These are phyloP conservation scores for Chelonoidis abingdonii DNA, from an alignment of 2,113 vertebrate species.

Conservation along the genomic window DNA sequence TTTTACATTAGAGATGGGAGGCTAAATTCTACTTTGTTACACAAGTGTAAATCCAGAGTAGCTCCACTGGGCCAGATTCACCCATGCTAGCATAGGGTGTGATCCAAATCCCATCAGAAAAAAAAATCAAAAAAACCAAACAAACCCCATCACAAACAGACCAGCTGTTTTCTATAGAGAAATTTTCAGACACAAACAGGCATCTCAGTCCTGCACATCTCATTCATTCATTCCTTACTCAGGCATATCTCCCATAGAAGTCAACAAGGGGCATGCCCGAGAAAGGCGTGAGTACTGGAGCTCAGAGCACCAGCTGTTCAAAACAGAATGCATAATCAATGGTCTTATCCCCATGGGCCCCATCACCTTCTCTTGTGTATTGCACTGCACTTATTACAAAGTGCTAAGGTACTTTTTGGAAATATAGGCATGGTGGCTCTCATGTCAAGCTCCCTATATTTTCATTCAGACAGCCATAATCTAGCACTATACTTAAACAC, in stretches of 20 bases:
- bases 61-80: background rate
- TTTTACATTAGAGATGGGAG: background rate
- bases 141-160: background rate
- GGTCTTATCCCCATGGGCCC: background rate
- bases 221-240: background rate
- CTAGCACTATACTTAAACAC: background rate
- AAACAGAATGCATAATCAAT: slow-evolving; percentile 1
- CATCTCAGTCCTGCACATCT: fast-evolving
- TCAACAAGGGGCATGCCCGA: background rate
- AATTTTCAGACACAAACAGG: background rate
- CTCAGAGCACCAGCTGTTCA: background rate
- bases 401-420: background rate
- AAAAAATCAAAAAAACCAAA: background rate
- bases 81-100: background rate
- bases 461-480: background rate
- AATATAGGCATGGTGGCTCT: background rate
- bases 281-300: background rate
- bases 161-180: background rate
- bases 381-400: background rate
- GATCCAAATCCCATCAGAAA: background rate
- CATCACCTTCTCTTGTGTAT: background rate
- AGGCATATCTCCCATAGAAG: background rate
- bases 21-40: background rate
- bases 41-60: background rate
- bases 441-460: slow-evolving; percentile 29